Evolutionary conservation across 2,797 vertebrate species (phyloP), one percentile per base, ranked within the genome.

Genomic region (Sebastes flavidus): DNA sequence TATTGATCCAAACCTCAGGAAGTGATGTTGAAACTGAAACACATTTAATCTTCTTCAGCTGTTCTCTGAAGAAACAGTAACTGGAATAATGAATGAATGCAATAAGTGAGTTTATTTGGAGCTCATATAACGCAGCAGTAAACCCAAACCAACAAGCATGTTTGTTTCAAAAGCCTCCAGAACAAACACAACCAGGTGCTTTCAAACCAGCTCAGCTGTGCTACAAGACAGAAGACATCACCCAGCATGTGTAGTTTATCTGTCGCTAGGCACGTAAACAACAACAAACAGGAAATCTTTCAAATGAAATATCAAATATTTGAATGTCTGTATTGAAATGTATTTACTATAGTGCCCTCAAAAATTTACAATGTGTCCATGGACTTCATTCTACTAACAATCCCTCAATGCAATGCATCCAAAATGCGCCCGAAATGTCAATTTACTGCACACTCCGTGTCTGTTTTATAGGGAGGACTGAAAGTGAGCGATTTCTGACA

Each of bases 81-180:
- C 63, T 25, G 10, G 72, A 71, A 71, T 1, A 10, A 32, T 8
- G 54, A 69, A 8, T 86, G 3, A 54, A 91, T 94, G 93, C 94
- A 89, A 81, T 66, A 77, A 87, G 27, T 56, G 27, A 58, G 42
- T 95, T 95, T 95, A 94, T 94, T 94, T 69, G 11, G 27, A 83
- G 82, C 65, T 87, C 65, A 77, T 75, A 74, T 34, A 38, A 85
- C 18, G 74, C 78, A 83, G 81, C 78, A 52, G 62, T 24, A 56
- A 62, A 81, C 9, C 32, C 63, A 80, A 77, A 85, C 63, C 63
- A 75, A 63, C 38, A 65, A 29, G 5, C 16, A 18, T 6, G 36
- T 79, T 76, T 27, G 24, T 71, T 24, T 30, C 27, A 13, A 38
- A 62, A 52, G 25, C 71, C 30, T 30, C 13, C n/a, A 69, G 60